Evolutionary conservation across 2,888 invertebrate genomes (phyloP), one percentile per base, ranked within the genome.

Genomic region (Leptogaster cylindrica): DNA sequence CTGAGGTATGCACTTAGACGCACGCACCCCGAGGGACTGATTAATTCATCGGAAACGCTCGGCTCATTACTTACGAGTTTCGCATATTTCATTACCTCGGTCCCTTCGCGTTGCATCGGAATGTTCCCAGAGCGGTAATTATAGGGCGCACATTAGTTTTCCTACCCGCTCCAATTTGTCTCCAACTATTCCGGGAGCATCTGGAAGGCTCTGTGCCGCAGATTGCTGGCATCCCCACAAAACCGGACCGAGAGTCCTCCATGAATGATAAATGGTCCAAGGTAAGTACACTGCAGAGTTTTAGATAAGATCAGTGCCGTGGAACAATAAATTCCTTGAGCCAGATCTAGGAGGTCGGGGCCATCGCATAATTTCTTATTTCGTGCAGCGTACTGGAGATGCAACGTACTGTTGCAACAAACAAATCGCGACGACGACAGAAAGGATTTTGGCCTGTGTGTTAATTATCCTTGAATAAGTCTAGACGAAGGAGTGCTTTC

Each of bases 311-410:
- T 52, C 28, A 52, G n/a, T 33, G 44, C 23, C 31, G 33, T 12
- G 64, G 64, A 68, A 65, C 50, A 65, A 65, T 68, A 65, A 64
- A 68, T 52, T 46, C 52, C 14, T 52, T 36, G 10, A 65, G 36
- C 52, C 65, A 52, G 52, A 65, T 64, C 55, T 52, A 39, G 33
- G 33, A 39, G 55, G 46, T 55, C n/a, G n/a, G n/a, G n/a, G n/a
- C n/a, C n/a, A n/a, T n/a, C n/a, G n/a, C n/a, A n/a, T 68, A 51
- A 46, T 52, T 33, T 20, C 64, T 65, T 63, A 46, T 33, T 48
- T 64, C 68, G 5, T 23, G 52, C 55, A 33, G 50, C 18, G 41
- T 52, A 46, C 51, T 63, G 27, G 8, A 6, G 10, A 12, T 25
- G 51, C 6, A 12, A 14, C 10, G 27, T 16, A 14, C 14, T 4